Evolutionary conservation across 2,888 invertebrate genomes (phyloP).

Genomic region (Chrysomela aeneicollis): DNA sequence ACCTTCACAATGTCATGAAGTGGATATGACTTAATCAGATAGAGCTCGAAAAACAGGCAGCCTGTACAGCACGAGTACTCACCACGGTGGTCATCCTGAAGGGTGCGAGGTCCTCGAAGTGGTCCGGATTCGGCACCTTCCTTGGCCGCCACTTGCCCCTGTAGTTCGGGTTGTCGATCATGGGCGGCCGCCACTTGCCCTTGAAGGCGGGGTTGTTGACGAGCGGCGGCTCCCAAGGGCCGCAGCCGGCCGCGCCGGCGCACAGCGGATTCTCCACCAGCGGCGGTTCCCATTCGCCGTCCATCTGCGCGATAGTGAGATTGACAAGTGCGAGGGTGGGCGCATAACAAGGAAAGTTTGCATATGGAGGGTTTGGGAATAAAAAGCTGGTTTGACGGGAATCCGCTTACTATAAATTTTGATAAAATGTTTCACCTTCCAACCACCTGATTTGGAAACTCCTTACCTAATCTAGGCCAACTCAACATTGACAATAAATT

Average conservation of each 20-base stretch:
- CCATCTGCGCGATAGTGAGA: conserved; percentile 8
- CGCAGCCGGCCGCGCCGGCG: conserved; percentile 80
- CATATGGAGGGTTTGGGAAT: no score
- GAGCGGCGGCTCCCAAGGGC: conserved; percentile 84
- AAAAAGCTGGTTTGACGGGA: no score
- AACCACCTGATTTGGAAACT: no score
- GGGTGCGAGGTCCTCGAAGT: conserved; percentile 90
- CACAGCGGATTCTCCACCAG: conserved; percentile 90
- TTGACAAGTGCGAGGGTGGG: no score
- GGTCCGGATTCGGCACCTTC: conserved; percentile 90
- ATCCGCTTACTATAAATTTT: no score
- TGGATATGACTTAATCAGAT: no score
- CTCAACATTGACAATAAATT: no score
- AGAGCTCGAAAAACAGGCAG: no score
- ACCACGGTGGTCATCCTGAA: conserved; percentile 91
- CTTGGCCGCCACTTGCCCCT: conserved; percentile 94
- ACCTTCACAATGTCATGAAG: no score
- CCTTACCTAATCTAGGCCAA: no score
- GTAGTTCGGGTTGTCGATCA: conserved; percentile 92
- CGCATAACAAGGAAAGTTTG: no score
- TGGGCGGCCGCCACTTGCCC: conserved; percentile 91
- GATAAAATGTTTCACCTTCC: no score
- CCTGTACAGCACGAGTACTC: conserved; percentile 68
- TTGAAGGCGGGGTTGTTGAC: conserved; percentile 91
- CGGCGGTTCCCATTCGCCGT: conserved; percentile 96